These are phyloP conservation scores for Dicaeum eximium DNA, from an alignment of 2,113 vertebrate genomes.

Conservation along the genomic window DNA sequence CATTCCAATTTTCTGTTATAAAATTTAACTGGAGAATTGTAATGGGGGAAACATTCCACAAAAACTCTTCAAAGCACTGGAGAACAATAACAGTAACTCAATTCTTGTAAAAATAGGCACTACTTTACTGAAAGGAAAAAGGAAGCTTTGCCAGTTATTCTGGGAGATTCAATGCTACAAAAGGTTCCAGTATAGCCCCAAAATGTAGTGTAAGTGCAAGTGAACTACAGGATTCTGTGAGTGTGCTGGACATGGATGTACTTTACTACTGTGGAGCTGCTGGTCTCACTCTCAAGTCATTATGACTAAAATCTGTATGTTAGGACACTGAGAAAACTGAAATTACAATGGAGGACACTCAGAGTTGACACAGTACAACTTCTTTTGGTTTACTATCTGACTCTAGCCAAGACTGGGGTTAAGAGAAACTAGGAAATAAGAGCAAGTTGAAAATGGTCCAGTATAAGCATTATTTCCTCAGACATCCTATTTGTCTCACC, in stretches of 20 bases:
- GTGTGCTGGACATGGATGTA: not conserved
- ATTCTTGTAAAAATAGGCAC: not conserved
- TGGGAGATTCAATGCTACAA: not conserved
- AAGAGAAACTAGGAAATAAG: not conserved
- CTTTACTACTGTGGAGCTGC: not conserved
- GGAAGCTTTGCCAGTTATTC: not conserved
- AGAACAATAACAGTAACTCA: slow-evolving; percentile 2
- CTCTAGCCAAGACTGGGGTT: not conserved
- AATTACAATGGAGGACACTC: not conserved
- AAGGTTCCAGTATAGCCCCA: not conserved
- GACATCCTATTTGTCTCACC: not conserved
- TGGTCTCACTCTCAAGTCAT: not conserved
- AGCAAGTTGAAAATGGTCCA: not conserved
- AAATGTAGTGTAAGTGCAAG: not conserved
- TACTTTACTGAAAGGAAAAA: not conserved
- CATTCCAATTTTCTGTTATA: not conserved
- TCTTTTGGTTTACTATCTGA: not conserved
- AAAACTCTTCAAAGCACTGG: not conserved
- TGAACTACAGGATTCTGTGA: not conserved
- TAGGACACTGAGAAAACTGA: not conserved
- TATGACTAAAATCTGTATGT: not conserved
- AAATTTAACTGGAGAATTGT: slow-evolving; percentile 5
- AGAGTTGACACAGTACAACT: not conserved
- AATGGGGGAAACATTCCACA: not conserved
- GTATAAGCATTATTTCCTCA: not conserved